These are phyloP conservation scores for Macrotis lagotis DNA, from an alignment of 2,113 vertebrate species.

Conservation along the genomic window DNA sequence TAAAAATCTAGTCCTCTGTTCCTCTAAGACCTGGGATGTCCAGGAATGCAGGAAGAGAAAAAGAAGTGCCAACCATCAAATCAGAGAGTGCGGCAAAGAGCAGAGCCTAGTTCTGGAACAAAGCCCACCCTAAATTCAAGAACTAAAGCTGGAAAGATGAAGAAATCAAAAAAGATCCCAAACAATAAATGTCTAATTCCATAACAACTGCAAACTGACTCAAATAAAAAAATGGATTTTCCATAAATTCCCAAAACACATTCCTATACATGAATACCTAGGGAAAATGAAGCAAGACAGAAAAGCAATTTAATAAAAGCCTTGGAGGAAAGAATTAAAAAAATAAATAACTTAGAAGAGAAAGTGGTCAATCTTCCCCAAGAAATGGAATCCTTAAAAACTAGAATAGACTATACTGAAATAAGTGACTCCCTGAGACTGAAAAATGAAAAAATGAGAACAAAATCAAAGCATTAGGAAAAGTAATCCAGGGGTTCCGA, in stretches of 20 bases:
- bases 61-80: neutral
- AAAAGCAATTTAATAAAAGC: neutral
- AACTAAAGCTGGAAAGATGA: neutral
- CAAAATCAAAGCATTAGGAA: neutral
- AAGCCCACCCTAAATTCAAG: neutral
- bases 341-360: neutral
- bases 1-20: no score
- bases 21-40: neutral
- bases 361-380: neutral
- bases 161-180: neutral
- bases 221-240: neutral
- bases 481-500: neutral
- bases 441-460: neutral
- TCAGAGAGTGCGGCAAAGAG: neutral
- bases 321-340: neutral
- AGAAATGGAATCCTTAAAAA: neutral
- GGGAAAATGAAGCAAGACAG: neutral
- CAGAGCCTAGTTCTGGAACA: neutral
- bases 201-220: neutral
- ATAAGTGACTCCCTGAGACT: neutral
- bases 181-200: neutral
- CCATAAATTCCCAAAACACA: neutral
- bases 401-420: neutral
- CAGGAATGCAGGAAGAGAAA: neutral
- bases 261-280: neutral